Conservation (phyloP, 2,888 invertebrate genomes). For the Diogma glabrata region DNA sequence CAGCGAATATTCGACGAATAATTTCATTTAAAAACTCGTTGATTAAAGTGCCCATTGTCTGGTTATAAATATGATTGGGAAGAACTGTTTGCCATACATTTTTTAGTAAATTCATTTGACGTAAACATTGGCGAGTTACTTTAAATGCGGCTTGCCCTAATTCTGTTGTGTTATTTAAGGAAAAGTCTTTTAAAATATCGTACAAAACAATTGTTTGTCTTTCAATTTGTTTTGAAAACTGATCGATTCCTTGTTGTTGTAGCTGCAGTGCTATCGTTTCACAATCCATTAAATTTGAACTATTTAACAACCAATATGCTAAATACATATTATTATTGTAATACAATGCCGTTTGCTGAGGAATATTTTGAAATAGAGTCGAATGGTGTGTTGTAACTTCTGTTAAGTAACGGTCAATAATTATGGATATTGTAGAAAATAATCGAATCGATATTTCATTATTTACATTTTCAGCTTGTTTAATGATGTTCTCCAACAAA, state of each 20-base stretch:
- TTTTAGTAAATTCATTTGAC: slow-evolving; percentile 73
- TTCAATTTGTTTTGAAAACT: slow-evolving; percentile 60
- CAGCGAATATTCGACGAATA: slow-evolving; percentile 44
- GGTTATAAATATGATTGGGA: slow-evolving; percentile 63
- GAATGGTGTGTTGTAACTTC: slow-evolving; percentile 72
- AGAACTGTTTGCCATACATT: slow-evolving; percentile 83
- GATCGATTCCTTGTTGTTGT: slow-evolving; percentile 53
- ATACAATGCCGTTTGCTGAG: slow-evolving; percentile 74
- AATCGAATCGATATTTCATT: slow-evolving; percentile 44
- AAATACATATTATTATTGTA: slow-evolving; percentile 90
- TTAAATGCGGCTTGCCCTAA: slow-evolving; percentile 42
- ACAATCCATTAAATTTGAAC: slow-evolving; percentile 43
- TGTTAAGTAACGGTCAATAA: slow-evolving; percentile 65
- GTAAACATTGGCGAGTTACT: slow-evolving; percentile 68
- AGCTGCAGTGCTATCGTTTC: slow-evolving; percentile 55
- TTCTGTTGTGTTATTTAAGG: slow-evolving; percentile 26
- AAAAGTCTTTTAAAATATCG: slow-evolving; percentile 63
- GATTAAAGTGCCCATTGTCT: slow-evolving; percentile 46
- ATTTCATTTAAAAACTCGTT: slow-evolving; percentile 34
- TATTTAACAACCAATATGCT: slow-evolving; percentile 57
- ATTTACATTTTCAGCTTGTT: slow-evolving; percentile 21
- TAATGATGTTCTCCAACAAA: slow-evolving; percentile 31
- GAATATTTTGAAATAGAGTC: slow-evolving; percentile 67
- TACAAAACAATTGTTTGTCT: slow-evolving; percentile 64
- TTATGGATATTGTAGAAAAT: slow-evolving; percentile 55